Conservation (phyloP, 2,888 invertebrate species). For the Lasioglossum lativentre region DNA sequence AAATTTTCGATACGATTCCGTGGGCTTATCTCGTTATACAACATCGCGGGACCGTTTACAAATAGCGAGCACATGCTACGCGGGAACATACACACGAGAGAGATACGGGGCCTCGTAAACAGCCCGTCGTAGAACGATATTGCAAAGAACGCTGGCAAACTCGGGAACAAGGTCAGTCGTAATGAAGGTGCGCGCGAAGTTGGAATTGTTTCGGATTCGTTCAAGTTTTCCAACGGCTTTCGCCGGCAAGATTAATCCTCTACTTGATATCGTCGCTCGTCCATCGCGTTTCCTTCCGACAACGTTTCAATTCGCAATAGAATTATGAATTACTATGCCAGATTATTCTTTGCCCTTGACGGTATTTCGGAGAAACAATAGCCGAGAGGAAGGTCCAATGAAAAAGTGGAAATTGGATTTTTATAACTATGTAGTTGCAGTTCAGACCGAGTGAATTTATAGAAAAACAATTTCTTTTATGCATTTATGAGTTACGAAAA, state of each 20-base stretch:
- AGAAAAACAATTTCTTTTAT: background rate
- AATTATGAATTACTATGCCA: background rate
- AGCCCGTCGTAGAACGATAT: background rate
- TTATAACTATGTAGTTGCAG: too few relatives aligned
- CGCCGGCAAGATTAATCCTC: background rate
- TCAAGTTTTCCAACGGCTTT: background rate
- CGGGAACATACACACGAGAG: background rate
- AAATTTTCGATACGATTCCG: background rate
- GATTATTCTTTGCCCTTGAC: background rate
- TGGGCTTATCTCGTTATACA: conserved; percentile 7
- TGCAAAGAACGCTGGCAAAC: background rate
- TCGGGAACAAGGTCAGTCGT: conserved; percentile 5
- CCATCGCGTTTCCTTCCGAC: background rate
- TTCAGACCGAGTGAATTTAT: too few relatives aligned
- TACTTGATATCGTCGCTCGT: background rate
- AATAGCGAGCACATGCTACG: background rate
- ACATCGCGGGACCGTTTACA: background rate
- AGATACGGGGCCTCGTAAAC: background rate
- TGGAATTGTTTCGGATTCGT: conserved; percentile 16
- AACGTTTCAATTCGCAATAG: background rate
- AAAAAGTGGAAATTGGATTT: too few relatives aligned
- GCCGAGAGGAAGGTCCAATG: too few relatives aligned
- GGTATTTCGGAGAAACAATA: background rate
- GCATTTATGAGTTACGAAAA: too few relatives aligned
- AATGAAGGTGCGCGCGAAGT: background rate